These are phyloP conservation scores for Montipora cactus DNA, from an alignment of 64 coral and sea anemone species.

Conservation along the genomic window DNA sequence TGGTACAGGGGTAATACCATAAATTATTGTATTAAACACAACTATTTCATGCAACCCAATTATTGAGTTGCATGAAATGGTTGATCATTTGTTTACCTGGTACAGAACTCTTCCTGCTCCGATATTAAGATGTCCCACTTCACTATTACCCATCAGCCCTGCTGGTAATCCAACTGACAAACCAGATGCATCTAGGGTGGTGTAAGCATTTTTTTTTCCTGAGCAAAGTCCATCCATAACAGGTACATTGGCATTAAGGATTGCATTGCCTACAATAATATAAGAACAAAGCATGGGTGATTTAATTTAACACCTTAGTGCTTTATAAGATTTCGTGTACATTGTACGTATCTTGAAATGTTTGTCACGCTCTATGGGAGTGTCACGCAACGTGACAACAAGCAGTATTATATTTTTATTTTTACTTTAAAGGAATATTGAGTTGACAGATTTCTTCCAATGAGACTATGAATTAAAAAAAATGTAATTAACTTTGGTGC, in stretches of 20 bases:
- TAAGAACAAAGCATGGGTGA: too few species aligned
- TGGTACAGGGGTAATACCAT: too few species aligned
- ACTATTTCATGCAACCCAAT: too few species aligned
- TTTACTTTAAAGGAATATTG: too few species aligned
- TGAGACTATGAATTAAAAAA: neutral
- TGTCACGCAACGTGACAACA: neutral
- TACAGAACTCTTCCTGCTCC: constrained; percentile 96
- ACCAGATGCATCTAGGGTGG: constrained; percentile 95
- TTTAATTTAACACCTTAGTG: too few species aligned
- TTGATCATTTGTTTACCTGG: constrained; percentile 62
- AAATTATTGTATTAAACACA: too few species aligned
- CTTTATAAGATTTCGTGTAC: too few species aligned
- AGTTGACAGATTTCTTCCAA: neutral
- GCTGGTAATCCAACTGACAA: constrained; percentile 90
- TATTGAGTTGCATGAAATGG: neutral
- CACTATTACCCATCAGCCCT: constrained; percentile 98
- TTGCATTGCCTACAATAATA: constrained; percentile 88
- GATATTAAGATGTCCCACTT: constrained; percentile 97
- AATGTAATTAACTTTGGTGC: neutral
- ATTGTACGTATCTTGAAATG: neutral
- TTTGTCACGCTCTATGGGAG: neutral
- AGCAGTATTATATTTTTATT: too few species aligned
- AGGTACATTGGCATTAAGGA: constrained; percentile 82
- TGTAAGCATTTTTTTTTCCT: constrained; percentile 80
- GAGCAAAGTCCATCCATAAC: constrained; percentile 92